Evolutionary conservation across 2,113 vertebrate genomes (phyloP).

Genomic region (Calyptommatus sinebrachiatus): DNA sequence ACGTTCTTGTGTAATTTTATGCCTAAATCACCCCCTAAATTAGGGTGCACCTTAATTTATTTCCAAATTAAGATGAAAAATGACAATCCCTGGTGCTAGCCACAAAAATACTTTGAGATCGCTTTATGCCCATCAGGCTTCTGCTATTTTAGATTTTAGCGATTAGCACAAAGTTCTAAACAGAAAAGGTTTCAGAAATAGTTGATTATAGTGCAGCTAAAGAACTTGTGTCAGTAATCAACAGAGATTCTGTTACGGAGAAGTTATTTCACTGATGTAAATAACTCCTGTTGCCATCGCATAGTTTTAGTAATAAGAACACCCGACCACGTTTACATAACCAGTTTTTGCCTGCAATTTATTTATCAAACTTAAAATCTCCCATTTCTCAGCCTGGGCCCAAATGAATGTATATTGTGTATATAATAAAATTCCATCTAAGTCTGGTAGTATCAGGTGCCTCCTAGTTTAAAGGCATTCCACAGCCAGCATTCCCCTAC

Average conservation of each 20-base stretch:
- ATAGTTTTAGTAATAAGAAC: not conserved
- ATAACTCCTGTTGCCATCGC: slow-evolving; percentile 11
- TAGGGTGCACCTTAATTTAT: not conserved
- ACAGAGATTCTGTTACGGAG: not conserved
- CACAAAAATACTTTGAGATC: not conserved
- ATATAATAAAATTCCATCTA: not conserved
- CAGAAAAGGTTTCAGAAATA: not conserved
- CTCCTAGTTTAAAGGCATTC: not conserved
- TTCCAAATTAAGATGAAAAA: not conserved
- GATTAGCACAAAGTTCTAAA: not conserved
- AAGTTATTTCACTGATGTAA: slow-evolving; percentile 7
- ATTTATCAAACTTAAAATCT: too few relatives aligned
- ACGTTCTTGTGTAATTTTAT: not conserved
- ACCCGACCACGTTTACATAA: not conserved
- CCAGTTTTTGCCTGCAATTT: not conserved
- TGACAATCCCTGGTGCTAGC: not conserved
- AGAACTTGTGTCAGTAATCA: not conserved
- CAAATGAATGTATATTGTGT: not conserved
- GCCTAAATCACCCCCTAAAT: not conserved
- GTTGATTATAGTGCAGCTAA: not conserved
- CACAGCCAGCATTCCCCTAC: not conserved
- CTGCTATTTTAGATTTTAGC: not conserved
- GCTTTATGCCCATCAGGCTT: not conserved
- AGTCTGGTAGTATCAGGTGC: not conserved
- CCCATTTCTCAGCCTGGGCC: too few relatives aligned